phyloP scores from a whole-genome alignment of 2,113 vertebrate genomes.

The Pangasianodon gigas region DNA sequence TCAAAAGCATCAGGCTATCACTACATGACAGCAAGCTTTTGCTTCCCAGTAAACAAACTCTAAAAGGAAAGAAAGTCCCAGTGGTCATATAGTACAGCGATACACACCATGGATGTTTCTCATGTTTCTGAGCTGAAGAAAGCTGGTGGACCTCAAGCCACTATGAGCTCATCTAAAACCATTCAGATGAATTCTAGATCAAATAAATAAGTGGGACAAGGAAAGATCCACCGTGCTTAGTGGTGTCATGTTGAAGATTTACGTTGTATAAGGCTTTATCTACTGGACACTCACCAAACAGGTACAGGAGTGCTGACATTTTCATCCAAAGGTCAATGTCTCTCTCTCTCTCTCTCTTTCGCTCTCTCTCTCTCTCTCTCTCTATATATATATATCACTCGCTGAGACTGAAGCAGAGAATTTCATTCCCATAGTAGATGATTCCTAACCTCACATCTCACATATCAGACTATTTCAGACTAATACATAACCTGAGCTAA shows the following conservation, averaged over 20 bases:
- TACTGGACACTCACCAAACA: conserved; percentile 61
- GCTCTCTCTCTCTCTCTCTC: conserved; percentile 83
- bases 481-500: not conserved
- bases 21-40: not conserved
- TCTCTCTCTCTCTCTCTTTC: conserved; percentile 83
- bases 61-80: not conserved
- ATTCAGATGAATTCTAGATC: not conserved
- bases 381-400: conserved; percentile 26
- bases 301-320: conserved; percentile 76
- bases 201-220: not conserved
- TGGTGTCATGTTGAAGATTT: not conserved
- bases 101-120: not conserved
- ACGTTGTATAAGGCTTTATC: conserved; percentile 44
- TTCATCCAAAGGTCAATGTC: conserved; percentile 86
- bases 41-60: conserved; percentile 2
- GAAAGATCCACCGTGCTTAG: not conserved
- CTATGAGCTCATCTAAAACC: not conserved
- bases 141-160: no score
- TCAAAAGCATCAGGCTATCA: not conserved
- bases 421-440: conserved; percentile 59
- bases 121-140: not conserved
- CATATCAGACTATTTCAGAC: not conserved
- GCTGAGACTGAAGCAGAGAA: conserved; percentile 72
- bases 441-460: conserved; percentile 46
- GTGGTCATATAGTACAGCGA: not conserved